A percentile compares a stretch with the other conserved stretches of the same genome.
These are phyloP conservation scores for Sminthurinus signatus DNA, from an alignment of 1,140 invertebrate species.

Conservation along the genomic window DNA sequence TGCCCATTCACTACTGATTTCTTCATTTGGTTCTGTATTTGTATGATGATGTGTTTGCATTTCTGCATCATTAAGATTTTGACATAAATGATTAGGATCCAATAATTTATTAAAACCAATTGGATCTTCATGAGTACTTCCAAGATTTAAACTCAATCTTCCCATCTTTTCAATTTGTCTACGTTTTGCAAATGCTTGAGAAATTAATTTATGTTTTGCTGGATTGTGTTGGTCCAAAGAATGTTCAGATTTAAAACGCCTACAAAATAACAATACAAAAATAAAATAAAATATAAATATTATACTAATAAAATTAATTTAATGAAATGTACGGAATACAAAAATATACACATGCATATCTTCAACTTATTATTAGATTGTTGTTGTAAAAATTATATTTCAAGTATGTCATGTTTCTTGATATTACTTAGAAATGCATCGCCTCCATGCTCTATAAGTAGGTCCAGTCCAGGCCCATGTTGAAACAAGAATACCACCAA, in stretches of 20 bases:
- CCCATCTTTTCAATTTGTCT: slow-evolving; percentile 64
- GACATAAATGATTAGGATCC: slow-evolving; percentile 35
- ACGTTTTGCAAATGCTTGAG: slow-evolving; percentile 79
- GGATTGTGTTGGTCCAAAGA: slow-evolving; percentile 47
- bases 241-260: slow-evolving; percentile 12
- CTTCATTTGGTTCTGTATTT: slow-evolving; percentile 46
- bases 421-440: slow-evolving; percentile 56
- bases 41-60: slow-evolving; percentile 34
- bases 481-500: slow-evolving; percentile 77
- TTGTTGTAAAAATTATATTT: slow-evolving; percentile 5
- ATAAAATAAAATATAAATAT: too few relatives aligned
- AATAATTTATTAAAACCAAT: slow-evolving; percentile 54
- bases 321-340: too few relatives aligned
- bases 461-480: slow-evolving; percentile 86
- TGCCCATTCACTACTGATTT: slow-evolving; percentile 76
- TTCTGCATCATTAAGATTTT: slow-evolving; percentile 35
- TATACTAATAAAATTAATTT: too few relatives aligned
- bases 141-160: slow-evolving; percentile 75
- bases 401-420: slow-evolving; percentile 5
- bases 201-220: slow-evolving; percentile 84
- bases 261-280: slow-evolving; percentile 11
- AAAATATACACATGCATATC: too few relatives aligned
- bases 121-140: slow-evolving; percentile 79
- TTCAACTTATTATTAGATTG: too few relatives aligned
- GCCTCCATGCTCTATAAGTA: slow-evolving; percentile 71